Base-by-base conservation (phyloP, 2,113 vertebrate species). In the Sardina pilchardus region DNA sequence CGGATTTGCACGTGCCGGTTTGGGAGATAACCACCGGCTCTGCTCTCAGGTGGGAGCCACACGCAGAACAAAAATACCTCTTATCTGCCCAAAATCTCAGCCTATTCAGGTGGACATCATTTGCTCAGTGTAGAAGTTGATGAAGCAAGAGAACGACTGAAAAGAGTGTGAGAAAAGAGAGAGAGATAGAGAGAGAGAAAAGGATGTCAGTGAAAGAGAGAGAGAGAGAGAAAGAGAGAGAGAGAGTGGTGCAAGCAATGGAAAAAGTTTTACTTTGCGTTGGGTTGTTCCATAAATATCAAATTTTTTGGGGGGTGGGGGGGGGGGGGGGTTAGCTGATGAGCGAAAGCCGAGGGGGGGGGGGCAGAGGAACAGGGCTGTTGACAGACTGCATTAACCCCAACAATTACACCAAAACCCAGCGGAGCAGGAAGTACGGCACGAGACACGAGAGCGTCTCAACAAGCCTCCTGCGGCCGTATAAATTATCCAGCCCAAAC, bases 141-240 rank as follows among this genome's bases (percentile, higher is more conserved):
- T 17, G 50, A 17, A 17, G 16, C 48, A 53, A 53, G 21, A 63
- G 56, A 63, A 63, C 1, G 0, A 50, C 10, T 50, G 50, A 12
- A 7, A 9, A n/a, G 24, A n/a, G 24, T 1, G 53, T n/a, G 30
- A 71, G 26, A 12, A 2, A 17, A 24, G 53, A 24, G 53, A 24
- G 19, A n/a, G 24, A 63, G 63, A 71, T 26, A 34, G 63, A 71
- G 63, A 71, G 63, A 71, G 63, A 71, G 26, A 71, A 19, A 1
- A 19, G 4, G 53, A 42, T n/a, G 59, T n/a, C 24, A n/a, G 59
- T n/a, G 59, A n/a, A n/a, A 67, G 63, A 67, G 59, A 67, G 59
- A 67, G 59, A 71, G 63, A 71, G 63, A 71, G 63, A 30, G 63
- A 71, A 26, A 71, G 63, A 71, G 63, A 14, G 59, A 63, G 24